These are phyloP conservation scores for Pygmarrhopalites habei DNA, from an alignment of 1,140 invertebrate species.

Conservation along the genomic window DNA sequence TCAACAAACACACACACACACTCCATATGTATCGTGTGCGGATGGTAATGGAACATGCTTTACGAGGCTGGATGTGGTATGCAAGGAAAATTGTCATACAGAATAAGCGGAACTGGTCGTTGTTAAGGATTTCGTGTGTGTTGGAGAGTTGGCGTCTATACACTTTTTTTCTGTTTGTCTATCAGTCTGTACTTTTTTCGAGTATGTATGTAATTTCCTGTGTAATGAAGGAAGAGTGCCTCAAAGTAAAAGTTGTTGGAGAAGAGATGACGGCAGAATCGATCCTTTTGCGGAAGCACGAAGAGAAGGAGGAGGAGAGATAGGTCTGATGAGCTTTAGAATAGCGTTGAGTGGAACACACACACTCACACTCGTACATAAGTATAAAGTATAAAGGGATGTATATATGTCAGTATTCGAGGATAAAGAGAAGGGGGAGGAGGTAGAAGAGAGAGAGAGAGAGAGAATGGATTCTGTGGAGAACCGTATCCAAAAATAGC, in stretches of 20 bases:
- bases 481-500: slow-evolving; percentile 14
- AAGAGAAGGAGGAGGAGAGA: neutral
- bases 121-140: too few species aligned
- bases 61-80: too few species aligned
- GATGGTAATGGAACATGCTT: too few species aligned
- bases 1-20: too few species aligned
- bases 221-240: slow-evolving; percentile 1
- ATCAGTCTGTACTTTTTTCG: too few species aligned
- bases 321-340: neutral
- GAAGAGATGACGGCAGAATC: neutral
- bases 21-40: too few species aligned
- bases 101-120: too few species aligned
- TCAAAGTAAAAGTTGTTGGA: neutral
- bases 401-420: neutral
- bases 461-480: slow-evolving; percentile 12
- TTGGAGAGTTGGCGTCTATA: too few species aligned
- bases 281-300: slow-evolving; percentile 7
- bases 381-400: neutral
- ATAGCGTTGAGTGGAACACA: neutral
- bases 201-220: too few species aligned
- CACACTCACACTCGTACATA: too few species aligned
- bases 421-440: neutral
- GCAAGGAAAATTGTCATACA: too few species aligned
- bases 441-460: neutral
- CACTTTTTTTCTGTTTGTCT: too few species aligned